Conservation (phyloP, 2,888 invertebrate species). For the Coenonympha glycerion region DNA sequence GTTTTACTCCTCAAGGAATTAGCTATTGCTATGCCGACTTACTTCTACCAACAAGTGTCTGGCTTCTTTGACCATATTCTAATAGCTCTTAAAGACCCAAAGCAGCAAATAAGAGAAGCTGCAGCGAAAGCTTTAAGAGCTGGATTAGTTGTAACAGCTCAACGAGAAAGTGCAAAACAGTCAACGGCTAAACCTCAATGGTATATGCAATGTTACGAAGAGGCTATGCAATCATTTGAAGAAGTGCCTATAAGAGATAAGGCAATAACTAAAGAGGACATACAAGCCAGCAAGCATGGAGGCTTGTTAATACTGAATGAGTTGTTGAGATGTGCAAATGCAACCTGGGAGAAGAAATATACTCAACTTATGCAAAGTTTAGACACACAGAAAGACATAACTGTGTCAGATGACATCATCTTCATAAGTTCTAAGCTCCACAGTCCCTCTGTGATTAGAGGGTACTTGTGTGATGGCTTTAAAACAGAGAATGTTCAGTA, state of each 20-base stretch:
- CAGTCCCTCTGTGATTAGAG: slow-evolving; percentile 76
- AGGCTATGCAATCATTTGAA: slow-evolving; percentile 88
- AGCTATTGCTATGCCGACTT: slow-evolving; percentile 96
- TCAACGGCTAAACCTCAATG: slow-evolving; percentile 90
- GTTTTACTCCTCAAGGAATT: slow-evolving; percentile 94
- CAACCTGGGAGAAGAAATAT: slow-evolving; percentile 88
- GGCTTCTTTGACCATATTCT: slow-evolving; percentile 96
- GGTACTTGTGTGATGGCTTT: slow-evolving; percentile 65
- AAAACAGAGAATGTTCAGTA: slow-evolving; percentile 71
- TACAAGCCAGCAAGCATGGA: slow-evolving; percentile 94
- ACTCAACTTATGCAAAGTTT: slow-evolving; percentile 80
- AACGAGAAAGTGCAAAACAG: slow-evolving; percentile 96
- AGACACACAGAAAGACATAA: slow-evolving; percentile 64
- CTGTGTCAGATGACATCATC: slow-evolving; percentile 73
- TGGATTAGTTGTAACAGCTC: slow-evolving; percentile 94
- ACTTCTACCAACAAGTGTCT: slow-evolving; percentile 96
- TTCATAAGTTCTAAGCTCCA: slow-evolving; percentile 77
- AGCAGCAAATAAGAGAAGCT: slow-evolving; percentile 92
- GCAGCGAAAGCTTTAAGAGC: slow-evolving; percentile 96
- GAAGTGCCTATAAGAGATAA: slow-evolving; percentile 80
- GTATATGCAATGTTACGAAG: slow-evolving; percentile 95
- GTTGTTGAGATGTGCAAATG: slow-evolving; percentile 91
- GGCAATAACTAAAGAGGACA: slow-evolving; percentile 89
- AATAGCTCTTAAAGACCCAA: slow-evolving; percentile 92
- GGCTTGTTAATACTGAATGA: slow-evolving; percentile 95